A percentile compares a stretch with the other conserved stretches of the same genome.
Evolutionary conservation across 2,113 vertebrate species (phyloP).

Genomic region (Melozone crissalis): DNA sequence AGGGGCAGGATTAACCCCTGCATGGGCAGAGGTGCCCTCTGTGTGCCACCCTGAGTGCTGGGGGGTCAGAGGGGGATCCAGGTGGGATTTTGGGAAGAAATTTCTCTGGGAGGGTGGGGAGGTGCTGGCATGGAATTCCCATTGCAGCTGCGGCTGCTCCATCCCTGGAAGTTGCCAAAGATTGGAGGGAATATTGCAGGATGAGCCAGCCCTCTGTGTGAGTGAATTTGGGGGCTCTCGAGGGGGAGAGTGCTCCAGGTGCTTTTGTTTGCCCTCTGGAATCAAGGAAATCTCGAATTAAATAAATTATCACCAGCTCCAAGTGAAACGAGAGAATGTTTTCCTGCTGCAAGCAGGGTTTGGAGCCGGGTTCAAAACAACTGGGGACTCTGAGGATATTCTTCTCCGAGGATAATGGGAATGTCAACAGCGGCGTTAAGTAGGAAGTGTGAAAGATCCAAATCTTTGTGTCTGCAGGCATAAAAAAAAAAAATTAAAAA

Average conservation of each 20-base stretch:
- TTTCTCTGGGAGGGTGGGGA: neutral
- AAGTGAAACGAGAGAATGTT: neutral
- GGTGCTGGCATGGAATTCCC: neutral
- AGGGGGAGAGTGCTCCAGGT: neutral
- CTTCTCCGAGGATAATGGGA: constrained; percentile 34
- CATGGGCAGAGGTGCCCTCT: neutral
- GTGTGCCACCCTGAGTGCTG: neutral
- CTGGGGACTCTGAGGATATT: neutral
- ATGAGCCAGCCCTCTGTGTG: neutral
- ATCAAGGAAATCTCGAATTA: neutral
- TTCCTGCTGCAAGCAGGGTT: neutral
- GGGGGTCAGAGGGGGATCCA: neutral
- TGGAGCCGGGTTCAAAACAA: neutral
- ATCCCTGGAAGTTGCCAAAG: neutral
- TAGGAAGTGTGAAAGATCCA: constrained; percentile 48
- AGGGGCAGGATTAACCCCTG: neutral
- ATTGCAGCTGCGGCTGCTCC: neutral
- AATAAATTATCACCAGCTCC: neutral
- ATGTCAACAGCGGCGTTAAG: constrained; percentile 30
- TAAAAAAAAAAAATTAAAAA: neutral
- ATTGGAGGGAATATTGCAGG: neutral
- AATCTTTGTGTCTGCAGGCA: constrained; percentile 7
- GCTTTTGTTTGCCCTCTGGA: neutral
- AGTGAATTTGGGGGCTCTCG: neutral
- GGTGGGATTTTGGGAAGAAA: neutral